Percentiles rank a stretch among this genome's conserved stretches.
Evolutionary conservation across 2,113 vertebrate species (phyloP).

Genomic region (Ginglymostoma cirratum): DNA sequence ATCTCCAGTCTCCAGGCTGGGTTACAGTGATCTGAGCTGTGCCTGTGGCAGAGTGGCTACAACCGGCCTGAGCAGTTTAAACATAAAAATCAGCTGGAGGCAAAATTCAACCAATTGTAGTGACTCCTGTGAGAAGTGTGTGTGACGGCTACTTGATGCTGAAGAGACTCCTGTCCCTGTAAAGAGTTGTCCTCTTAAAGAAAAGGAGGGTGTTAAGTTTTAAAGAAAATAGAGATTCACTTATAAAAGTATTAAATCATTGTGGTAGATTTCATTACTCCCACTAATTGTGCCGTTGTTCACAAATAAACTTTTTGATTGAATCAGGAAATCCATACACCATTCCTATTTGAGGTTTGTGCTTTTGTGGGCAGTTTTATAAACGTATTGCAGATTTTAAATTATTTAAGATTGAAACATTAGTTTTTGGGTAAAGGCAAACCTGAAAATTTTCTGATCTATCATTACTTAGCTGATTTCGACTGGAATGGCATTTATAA

Average conservation of each 20-base stretch:
- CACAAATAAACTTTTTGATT: background rate
- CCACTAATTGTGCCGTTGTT: background rate
- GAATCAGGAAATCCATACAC: background rate
- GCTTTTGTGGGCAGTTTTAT: background rate
- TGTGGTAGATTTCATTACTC: background rate
- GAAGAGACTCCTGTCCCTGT: background rate
- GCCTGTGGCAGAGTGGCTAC: background rate
- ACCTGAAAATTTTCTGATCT: background rate
- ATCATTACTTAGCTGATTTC: background rate
- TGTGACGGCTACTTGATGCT: background rate
- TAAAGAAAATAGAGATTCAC: background rate
- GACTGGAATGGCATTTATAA: background rate
- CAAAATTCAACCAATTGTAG: background rate
- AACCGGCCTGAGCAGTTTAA: background rate
- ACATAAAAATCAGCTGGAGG: background rate
- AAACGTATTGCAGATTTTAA: background rate
- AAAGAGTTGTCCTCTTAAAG: background rate
- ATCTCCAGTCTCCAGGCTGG: background rate
- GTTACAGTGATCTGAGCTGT: background rate
- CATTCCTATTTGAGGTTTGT: background rate
- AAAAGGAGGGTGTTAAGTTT: background rate
- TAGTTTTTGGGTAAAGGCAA: background rate
- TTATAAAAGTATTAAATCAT: background rate
- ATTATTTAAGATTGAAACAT: background rate
- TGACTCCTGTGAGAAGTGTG: background rate